Base-by-base conservation (phyloP, 2,888 invertebrate species). In the Germaria angustata region DNA sequence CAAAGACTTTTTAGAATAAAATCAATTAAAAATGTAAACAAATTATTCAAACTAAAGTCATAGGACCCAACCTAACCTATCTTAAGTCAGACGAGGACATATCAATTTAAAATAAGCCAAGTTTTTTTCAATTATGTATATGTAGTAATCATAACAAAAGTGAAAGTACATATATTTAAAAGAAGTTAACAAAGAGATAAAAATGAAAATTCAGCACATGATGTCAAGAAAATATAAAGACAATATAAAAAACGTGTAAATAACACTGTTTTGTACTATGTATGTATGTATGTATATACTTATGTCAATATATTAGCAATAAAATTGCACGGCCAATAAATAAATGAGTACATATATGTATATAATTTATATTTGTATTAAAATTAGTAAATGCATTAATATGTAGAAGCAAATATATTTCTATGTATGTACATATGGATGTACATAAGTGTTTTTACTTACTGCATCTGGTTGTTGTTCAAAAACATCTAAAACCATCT, bases 401-500 rank as follows among this genome's bases (percentile, higher is more conserved):
- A 53, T 28, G 20, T 57, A 39, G 22, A 22, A 22, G 36, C 20
- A 22, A 32, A 9, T n/a, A n/a, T n/a, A n/a, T n/a, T n/a, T n/a
- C n/a, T n/a, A n/a, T n/a, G n/a, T n/a, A n/a, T n/a, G n/a, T n/a
- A n/a, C n/a, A n/a, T n/a, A n/a, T n/a, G n/a, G n/a, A n/a, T n/a
- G n/a, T n/a, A n/a, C n/a, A 55, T 41, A 61, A 49, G 22, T 32
- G 2, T 32, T 11, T 28, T 32, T 63, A 87, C 88, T 87, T 86
- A 89, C 88, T 85, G 88, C 88, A 86, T 88, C 88, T 32, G 85
- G 78, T 79, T 89, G 88, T 51, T 88, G 87, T 76, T 87, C 84
- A 81, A 88, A 89, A 22, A 89, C 88, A 36, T 89, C 88, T 65
- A 88, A 85, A 11, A 89, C 89, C 86, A 88, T 85, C 88, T 89